phyloP scores from a whole-genome alignment of 2,113 vertebrate species.

The Porphyrio hochstetteri region DNA sequence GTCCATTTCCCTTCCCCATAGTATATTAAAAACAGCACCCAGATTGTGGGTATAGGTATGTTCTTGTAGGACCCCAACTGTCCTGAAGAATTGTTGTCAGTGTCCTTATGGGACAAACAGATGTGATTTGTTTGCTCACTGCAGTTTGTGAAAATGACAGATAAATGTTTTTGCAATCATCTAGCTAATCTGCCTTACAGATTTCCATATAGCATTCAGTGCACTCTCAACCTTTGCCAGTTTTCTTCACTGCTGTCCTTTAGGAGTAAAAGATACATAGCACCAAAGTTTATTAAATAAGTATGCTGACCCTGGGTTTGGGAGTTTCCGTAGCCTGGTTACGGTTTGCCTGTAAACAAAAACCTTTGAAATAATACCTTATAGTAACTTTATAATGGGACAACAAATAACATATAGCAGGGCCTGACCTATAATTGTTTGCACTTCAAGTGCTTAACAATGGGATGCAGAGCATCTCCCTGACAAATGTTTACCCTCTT shows the following conservation, averaged over 20 bases:
- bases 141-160: neutral
- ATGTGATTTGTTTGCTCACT: neutral
- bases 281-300: neutral
- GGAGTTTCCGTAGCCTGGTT: slow-evolving; percentile 31
- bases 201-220: neutral
- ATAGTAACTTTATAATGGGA: neutral
- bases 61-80: neutral
- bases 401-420: slow-evolving; percentile 6
- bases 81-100: neutral
- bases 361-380: slow-evolving; percentile 20
- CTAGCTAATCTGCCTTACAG: neutral
- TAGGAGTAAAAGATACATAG: neutral
- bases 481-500: slow-evolving; percentile 10
- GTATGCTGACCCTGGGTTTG: neutral
- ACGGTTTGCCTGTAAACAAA: neutral
- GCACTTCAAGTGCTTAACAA: slow-evolving; percentile 13
- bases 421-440: slow-evolving; percentile 8
- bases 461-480: neutral
- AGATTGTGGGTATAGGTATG: neutral
- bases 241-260: neutral
- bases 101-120: neutral
- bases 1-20: neutral
- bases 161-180: neutral
- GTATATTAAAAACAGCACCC: neutral
- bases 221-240: neutral